phyloP scores from a whole-genome alignment of 2,888 invertebrate genomes.

The Thelaira solivaga region DNA sequence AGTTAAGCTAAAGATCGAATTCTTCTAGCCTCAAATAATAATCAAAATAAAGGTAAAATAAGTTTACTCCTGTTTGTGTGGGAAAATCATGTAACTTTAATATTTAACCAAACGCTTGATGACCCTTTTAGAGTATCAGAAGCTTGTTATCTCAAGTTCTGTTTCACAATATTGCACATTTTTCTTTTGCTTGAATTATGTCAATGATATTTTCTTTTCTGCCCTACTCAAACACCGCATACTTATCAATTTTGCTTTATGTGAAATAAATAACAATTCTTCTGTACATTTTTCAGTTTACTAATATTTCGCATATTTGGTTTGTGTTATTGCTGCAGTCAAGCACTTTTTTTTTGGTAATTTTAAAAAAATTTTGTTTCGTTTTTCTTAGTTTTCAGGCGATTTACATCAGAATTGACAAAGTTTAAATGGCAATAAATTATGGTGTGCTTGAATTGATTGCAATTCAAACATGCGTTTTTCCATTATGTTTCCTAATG shows the following conservation, averaged over 20 bases:
- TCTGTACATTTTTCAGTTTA: not conserved
- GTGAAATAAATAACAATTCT: constrained; percentile 1
- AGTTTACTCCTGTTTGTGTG: no score
- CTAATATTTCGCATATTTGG: not conserved
- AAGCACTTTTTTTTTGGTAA: not conserved
- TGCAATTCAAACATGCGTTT: constrained; percentile 60
- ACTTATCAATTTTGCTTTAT: not conserved
- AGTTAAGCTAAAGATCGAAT: no score
- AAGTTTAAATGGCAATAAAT: constrained; percentile 62
- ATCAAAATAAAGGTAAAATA: no score
- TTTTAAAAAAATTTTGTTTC: not conserved
- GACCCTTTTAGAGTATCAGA: no score
- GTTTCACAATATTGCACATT: no score
- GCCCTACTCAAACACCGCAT: not conserved
- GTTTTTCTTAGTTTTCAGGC: constrained; percentile 50
- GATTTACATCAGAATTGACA: constrained; percentile 61
- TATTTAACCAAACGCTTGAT: no score
- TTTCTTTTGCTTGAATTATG: no score
- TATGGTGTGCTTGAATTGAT: constrained; percentile 61
- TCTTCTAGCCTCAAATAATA: no score
- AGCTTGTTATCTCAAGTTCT: no score
- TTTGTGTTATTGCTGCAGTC: not conserved
- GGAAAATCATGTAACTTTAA: no score
- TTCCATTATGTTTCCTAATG: constrained; percentile 5
- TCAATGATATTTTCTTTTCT: no score